Evolutionary conservation across 2,888 invertebrate species (phyloP), one percentile per base, ranked within the genome.

Genomic region (Hemicrepidius hirtus): DNA sequence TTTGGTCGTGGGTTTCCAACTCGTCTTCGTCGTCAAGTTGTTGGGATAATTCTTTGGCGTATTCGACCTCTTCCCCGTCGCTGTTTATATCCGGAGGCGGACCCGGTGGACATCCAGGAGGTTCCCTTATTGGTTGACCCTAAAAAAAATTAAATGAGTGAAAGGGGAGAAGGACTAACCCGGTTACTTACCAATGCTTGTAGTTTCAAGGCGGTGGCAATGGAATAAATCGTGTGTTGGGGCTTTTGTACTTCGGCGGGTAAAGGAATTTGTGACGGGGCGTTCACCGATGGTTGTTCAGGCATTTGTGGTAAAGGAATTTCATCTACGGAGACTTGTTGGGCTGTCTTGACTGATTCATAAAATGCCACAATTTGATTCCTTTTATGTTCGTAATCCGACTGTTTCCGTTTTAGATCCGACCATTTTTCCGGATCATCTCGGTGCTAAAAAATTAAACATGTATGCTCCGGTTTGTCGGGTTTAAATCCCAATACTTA

Each of bases 341-440:
- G 97, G 0, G 98, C 98, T 86, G 95, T 95, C 83, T 95, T 95
- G 0, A 98, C 98, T 69, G 98, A 97, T 85, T 98, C 98, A 86
- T 93, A 98, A 85, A 97, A 97, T 24, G 95, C 93, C 70, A 97
- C 95, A 75, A 98, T 89, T 85, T 95, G 94, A 73, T 94, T 91
- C 77, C 97, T 89, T 78, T 95, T 92, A 82, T 95, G 94, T 83
- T 98, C 97, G 87, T 99, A 98, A 76, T 98, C 98, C 78, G 93
- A 91, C 86, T 98, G 95, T 83, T 95, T 94, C 57, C 94, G 90
- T 83, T 95, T 96, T n/a, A 98, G 85, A 78, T 98, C 97, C 2
- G 93, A 90, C 92, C 95, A 97, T 84, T 96, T 95, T 79, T 97
- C 97, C 21, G 96, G 96, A 84, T 98, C 97, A 86, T 99, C 98